Evolutionary conservation across 2,888 invertebrate species (phyloP).

Genomic region (Tenthredo distinguenda): DNA sequence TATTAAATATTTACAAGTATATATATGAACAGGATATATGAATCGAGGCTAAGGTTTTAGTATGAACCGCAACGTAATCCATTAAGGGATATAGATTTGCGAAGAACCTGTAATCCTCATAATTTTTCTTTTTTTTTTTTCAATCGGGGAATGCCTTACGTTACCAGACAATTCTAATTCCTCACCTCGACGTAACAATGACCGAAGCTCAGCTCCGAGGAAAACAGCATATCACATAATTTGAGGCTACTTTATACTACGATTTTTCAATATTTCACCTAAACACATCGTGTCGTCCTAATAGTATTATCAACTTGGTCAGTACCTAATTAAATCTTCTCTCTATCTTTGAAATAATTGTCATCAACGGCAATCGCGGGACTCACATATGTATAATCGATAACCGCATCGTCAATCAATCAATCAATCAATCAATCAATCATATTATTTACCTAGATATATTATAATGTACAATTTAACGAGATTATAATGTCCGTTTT

Average conservation of each 20-base stretch:
- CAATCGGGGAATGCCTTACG: neutral
- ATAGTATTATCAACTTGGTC: conserved; percentile 39
- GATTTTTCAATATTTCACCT: conserved; percentile 12
- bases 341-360: neutral
- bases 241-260: conserved; percentile 61
- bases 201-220: conserved; percentile 74
- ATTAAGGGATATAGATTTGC: neutral
- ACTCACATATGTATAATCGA: conserved; percentile 10
- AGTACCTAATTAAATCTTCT: conserved; percentile 27
- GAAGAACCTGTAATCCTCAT: neutral
- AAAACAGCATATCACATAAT: conserved; percentile 76
- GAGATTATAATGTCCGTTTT: conserved; percentile 10
- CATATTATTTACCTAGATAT: neutral
- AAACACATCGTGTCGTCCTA: conserved; percentile 15
- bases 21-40: conserved; percentile 41
- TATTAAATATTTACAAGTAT: conserved; percentile 72
- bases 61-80: neutral
- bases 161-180: neutral
- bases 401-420: neutral
- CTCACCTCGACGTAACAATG: conserved; percentile 66
- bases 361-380: neutral
- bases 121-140: neutral
- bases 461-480: conserved; percentile 30
- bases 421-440: conserved; percentile 1
- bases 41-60: conserved; percentile 13